Evolutionary conservation across 2,888 invertebrate genomes (phyloP).

Genomic region (Brachypalpus laphriformis): DNA sequence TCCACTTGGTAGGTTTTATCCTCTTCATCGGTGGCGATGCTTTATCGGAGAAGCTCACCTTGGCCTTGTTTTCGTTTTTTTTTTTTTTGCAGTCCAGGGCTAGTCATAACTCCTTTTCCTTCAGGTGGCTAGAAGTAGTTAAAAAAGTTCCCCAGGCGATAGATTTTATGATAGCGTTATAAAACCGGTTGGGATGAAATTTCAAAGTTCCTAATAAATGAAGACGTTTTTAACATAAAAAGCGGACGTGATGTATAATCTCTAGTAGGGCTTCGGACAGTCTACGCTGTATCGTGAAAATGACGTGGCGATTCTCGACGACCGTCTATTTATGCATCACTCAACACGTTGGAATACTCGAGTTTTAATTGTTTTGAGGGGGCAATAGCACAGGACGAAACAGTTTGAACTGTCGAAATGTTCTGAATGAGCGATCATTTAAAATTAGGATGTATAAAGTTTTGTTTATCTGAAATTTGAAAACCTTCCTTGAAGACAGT

Average conservation of each 20-base stretch:
- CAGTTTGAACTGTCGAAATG: background rate
- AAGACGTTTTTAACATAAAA: conserved; percentile 50
- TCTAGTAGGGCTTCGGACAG: background rate
- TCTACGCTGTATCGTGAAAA: background rate
- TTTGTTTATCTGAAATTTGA: conserved; percentile 4
- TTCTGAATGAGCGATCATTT: background rate
- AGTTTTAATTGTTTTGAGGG: conserved; percentile 23
- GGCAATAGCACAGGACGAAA: background rate
- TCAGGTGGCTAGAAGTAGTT: conserved; percentile 61
- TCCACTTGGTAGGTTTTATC: conserved; percentile 29
- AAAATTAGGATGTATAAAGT: background rate
- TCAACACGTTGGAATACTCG: conserved; percentile 11
- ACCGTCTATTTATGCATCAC: background rate
- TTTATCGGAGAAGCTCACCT: conserved; percentile 36
- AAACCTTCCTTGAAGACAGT: background rate
- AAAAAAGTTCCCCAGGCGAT: conserved; percentile 51
- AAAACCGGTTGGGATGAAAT: conserved; percentile 53
- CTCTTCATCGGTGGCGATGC: conserved; percentile 27
- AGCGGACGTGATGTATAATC: conserved; percentile 48
- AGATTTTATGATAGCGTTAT: conserved; percentile 64
- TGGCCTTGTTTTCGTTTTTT: conserved; percentile 3
- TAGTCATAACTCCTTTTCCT: conserved; percentile 46
- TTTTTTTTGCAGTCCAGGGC: conserved; percentile 1
- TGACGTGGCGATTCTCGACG: background rate
- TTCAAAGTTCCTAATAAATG: conserved; percentile 62